These are phyloP conservation scores for Eutrigla gurnardus DNA, from an alignment of 2,797 vertebrate genomes.

Conservation along the genomic window DNA sequence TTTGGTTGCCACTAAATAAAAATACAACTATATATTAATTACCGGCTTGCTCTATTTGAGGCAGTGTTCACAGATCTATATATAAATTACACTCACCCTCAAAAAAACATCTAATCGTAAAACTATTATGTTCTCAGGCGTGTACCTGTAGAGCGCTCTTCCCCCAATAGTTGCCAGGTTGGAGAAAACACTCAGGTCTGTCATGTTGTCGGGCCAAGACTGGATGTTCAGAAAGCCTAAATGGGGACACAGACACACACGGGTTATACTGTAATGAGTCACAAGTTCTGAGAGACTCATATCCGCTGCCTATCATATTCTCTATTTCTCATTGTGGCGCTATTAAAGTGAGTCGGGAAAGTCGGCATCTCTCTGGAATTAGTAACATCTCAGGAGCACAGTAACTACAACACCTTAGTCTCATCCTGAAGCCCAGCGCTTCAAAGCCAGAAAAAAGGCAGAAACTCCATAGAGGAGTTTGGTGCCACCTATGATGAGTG, in stretches of 20 bases:
- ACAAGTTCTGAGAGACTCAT: conserved; percentile 20
- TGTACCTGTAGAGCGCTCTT: conserved; percentile 93
- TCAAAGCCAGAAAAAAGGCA: conserved; percentile 19
- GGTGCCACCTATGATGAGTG: conserved; percentile 27
- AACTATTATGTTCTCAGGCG: background rate
- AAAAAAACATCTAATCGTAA: conserved; percentile 6
- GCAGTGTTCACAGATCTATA: background rate
- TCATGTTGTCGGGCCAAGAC: conserved; percentile 98
- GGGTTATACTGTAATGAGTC: conserved; percentile 50
- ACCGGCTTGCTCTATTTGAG: background rate
- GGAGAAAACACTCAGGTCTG: conserved; percentile 96
- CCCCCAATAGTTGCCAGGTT: conserved; percentile 96
- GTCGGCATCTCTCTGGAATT: conserved; percentile 32
- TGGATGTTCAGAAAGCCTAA: conserved; percentile 97
- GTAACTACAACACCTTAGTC: conserved; percentile 50
- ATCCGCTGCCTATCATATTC: conserved; percentile 43
- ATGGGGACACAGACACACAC: conserved; percentile 37
- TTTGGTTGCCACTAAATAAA: background rate
- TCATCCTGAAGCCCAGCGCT: conserved; percentile 29
- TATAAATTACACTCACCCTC: background rate
- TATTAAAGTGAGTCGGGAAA: conserved; percentile 31
- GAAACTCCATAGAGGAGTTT: conserved; percentile 12
- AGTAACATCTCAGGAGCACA: conserved; percentile 30
- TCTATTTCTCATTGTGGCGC: conserved; percentile 44
- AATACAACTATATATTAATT: background rate